A percentile compares a stretch with the other conserved stretches of the same genome.
These are phyloP conservation scores for Thrips palmi DNA, from an alignment of 1,140 invertebrate species.

Conservation along the genomic window DNA sequence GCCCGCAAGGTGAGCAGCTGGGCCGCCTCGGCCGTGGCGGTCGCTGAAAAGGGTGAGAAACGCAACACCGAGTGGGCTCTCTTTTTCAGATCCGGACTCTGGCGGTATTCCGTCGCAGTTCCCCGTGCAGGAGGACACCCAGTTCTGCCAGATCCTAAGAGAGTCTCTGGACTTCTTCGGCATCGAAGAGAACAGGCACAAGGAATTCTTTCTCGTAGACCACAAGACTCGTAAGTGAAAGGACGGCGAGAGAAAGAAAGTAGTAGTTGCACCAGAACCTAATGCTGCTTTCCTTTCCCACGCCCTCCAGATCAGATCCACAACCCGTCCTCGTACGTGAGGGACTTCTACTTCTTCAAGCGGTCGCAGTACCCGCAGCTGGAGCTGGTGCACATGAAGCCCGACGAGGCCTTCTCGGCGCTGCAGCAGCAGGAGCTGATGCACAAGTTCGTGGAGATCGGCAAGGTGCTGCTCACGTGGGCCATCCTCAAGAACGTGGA, in stretches of 20 bases:
- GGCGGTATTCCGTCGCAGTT: conserved; percentile 96
- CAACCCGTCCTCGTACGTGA: conserved; percentile 80
- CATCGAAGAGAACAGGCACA: conserved; percentile 75
- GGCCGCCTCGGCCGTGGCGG: not conserved
- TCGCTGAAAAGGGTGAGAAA: not conserved
- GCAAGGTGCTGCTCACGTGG: conserved; percentile 81
- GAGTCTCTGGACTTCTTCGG: conserved; percentile 96
- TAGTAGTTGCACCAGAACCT: not conserved
- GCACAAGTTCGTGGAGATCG: conserved; percentile 93
- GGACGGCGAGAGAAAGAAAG: not conserved
- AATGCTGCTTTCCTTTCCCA: not conserved
- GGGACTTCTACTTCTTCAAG: conserved; percentile 99
- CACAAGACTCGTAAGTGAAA: conserved; percentile 83
- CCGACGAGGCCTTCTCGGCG: conserved; percentile 76
- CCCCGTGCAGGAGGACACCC: conserved; percentile 96
- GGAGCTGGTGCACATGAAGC: conserved; percentile 84
- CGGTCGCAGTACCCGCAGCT: conserved; percentile 95
- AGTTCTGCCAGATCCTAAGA: conserved; percentile 87
- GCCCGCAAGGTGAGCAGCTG: conserved; percentile 41
- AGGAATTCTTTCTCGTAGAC: conserved; percentile 88
- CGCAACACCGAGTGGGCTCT: too few relatives aligned
- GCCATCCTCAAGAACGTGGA: conserved; percentile 79
- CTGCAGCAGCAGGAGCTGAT: conserved; percentile 82
- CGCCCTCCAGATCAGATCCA: conserved; percentile 69
- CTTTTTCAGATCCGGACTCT: conserved; percentile 52